These are phyloP conservation scores for Phengaris arion DNA, from an alignment of 2,888 invertebrate genomes.

Conservation along the genomic window DNA sequence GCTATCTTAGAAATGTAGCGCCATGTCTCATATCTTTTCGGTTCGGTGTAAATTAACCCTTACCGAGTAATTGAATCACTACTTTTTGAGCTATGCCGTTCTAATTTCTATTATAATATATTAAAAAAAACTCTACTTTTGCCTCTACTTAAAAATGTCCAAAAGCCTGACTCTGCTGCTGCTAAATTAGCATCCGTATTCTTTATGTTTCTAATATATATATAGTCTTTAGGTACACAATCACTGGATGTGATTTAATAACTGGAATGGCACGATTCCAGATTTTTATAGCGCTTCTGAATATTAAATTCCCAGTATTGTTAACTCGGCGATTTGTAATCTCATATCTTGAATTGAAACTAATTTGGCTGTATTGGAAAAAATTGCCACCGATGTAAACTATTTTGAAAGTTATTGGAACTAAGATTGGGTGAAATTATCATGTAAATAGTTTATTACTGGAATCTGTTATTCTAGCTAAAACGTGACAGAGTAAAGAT, in stretches of 20 bases:
- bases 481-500: too few species aligned
- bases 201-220: conserved; percentile 19
- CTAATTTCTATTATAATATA: too few species aligned
- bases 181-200: background rate
- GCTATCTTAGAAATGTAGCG: too few species aligned
- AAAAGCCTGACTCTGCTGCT: background rate
- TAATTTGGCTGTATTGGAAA: background rate
- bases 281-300: conserved; percentile 27
- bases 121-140: too few species aligned
- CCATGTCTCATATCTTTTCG: too few species aligned
- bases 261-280: conserved; percentile 27
- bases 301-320: conserved; percentile 24
- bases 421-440: background rate
- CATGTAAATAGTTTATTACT: background rate
- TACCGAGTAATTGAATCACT: too few species aligned
- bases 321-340: conserved; percentile 26
- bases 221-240: conserved; percentile 21
- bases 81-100: too few species aligned
- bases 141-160: background rate
- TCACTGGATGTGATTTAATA: conserved; percentile 25
- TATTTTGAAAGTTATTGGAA: conserved; percentile 8
- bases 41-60: too few species aligned
- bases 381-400: background rate
- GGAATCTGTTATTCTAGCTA: too few species aligned
- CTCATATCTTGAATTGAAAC: conserved; percentile 25